Conservation (phyloP, 2,113 vertebrate genomes). For the Herpailurus yagouaroundi region DNA sequence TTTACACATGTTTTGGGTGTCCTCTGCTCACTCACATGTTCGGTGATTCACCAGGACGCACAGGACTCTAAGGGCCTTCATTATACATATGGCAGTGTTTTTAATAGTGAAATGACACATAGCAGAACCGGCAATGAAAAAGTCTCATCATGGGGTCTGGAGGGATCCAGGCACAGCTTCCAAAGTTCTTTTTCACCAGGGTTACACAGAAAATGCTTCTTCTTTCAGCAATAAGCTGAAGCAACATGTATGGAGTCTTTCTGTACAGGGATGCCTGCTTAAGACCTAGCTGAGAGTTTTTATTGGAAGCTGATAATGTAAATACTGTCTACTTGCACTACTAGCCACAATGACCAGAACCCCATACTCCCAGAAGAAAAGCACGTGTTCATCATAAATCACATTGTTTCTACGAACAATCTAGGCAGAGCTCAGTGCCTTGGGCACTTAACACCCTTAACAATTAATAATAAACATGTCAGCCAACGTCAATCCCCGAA, state of each 20-base stretch:
- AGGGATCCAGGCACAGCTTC: not conserved
- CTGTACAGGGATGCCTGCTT: not conserved
- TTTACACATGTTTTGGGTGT: not conserved
- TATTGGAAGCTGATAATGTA: not conserved
- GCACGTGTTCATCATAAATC: not conserved
- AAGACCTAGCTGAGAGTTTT: not conserved
- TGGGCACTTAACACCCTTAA: not conserved
- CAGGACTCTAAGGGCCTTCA: not conserved
- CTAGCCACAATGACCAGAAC: not conserved
- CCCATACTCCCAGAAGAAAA: not conserved
- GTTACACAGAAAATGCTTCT: not conserved
- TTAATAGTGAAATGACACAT: not conserved
- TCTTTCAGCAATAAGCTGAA: not conserved
- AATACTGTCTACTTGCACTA: not conserved
- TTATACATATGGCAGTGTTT: not conserved
- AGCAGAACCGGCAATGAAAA: not conserved
- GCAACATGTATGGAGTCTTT: not conserved
- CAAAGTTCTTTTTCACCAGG: not conserved
- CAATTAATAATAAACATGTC: not conserved
- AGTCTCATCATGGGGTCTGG: not conserved
- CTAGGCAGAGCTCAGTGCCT: not conserved
- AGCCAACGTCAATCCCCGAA: not conserved
- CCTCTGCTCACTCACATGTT: not conserved
- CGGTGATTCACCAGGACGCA: not conserved
- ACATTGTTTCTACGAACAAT: not conserved